A percentile compares a stretch with the other conserved stretches of the same genome.
Evolutionary conservation across 2,888 invertebrate genomes (phyloP).

Genomic region (Synergus gifuensis): DNA sequence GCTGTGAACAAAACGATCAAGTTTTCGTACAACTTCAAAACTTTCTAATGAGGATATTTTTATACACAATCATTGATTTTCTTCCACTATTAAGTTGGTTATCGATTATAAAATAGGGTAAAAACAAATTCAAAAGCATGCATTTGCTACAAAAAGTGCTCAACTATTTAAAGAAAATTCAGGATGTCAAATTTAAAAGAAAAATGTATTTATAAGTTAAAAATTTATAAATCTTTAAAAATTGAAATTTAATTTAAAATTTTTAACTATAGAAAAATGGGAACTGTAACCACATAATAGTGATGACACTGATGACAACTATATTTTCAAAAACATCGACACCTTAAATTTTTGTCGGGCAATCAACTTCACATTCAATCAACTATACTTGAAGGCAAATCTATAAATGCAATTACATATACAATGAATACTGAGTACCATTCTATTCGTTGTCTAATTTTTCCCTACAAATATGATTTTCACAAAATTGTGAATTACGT

Average conservation of each 20-base stretch:
- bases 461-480: constrained; percentile 17
- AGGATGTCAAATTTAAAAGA: background rate
- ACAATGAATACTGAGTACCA: background rate
- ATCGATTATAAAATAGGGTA: background rate
- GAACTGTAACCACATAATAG: background rate
- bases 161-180: background rate
- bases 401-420: constrained; percentile 11
- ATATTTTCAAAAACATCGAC: background rate
- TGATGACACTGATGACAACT: background rate
- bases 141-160: background rate
- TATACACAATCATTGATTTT: background rate
- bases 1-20: background rate
- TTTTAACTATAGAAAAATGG: background rate
- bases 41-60: background rate
- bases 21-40: background rate
- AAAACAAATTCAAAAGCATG: background rate
- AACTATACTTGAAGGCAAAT: background rate
- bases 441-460: background rate
- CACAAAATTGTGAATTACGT: constrained; percentile 29
- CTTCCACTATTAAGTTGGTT: background rate
- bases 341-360: background rate
- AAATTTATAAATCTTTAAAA: background rate
- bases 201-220: background rate
- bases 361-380: background rate
- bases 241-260: background rate